Base-by-base conservation (phyloP, 1,140 invertebrate species). In the Proales similis region DNA sequence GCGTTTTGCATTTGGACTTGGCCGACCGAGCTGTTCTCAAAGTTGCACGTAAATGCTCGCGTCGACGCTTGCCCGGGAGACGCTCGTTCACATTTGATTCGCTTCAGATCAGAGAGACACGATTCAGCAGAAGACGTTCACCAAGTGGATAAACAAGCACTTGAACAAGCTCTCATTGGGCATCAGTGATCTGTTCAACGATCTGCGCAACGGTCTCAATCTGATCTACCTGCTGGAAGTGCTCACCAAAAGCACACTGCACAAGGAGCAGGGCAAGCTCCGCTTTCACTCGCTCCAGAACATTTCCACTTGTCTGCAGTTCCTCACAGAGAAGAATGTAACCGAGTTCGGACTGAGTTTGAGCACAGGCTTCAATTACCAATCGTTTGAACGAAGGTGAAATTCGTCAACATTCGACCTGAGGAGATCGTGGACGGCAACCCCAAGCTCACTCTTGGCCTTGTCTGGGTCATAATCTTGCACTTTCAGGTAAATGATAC, bases 131-230 rank as follows among this genome's bases (percentile, higher is more conserved):
- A 98, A 97, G 81, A 98, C 94, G 68, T 98, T 98, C 79, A 98
- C 93, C 69, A 98, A 98, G 86, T 98, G 94, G 94, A 90, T 98
- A 79, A 98, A 98, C 84, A 97, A 97, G 83, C 93, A 98, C 81
- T 83, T 98, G 70, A 89, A 90, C 80, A 97, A 97, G 89, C n/a
- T n/a, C 96, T 39, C 32, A 20, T 19, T 45, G n/a, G 27, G 48
- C 20, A 62, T 63, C 17, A 36, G 24, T 9, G 48, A 63, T 36
- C 46, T 63, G 17, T 63, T 51, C 36, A 39, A 17, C 19, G 62
- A 63, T 51, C 26, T 63, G 46, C 27, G 62, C 29, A 47, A 63
- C 33, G 62, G 62, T 19, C 30, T 42, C 17, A 45, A 48, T 51
- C 20, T 63, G 4, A 39, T 49, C 24, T n/a, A 30, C 3, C 27